phyloP scores from a whole-genome alignment of 2,797 vertebrate species.

The Sphenodon punctatus region DNA sequence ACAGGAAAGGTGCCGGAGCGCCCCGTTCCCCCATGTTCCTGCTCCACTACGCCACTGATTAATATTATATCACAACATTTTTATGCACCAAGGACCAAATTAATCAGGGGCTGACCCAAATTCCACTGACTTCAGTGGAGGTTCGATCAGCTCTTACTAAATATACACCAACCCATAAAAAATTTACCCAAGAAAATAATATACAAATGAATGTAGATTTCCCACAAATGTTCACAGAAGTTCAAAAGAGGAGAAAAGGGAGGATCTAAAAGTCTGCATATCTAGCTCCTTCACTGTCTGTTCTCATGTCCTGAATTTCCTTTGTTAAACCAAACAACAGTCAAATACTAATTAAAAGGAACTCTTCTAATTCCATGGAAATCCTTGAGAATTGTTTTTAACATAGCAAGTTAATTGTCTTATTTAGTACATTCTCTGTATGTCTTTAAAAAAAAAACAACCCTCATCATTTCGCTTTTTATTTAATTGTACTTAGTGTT shows the following conservation, averaged over 20 bases:
- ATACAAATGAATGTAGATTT: neutral
- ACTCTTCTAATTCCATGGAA: neutral
- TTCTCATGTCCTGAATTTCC: neutral
- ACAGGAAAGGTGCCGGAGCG: too few relatives aligned
- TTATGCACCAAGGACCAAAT: too few relatives aligned
- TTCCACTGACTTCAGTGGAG: neutral
- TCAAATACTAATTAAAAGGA: constrained; percentile 15
- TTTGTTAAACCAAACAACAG: constrained; percentile 10
- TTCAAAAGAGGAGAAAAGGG: neutral
- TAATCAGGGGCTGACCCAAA: neutral
- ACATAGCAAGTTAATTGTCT: constrained; percentile 24
- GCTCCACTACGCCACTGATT: too few relatives aligned
- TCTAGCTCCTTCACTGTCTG: neutral
- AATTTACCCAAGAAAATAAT: too few relatives aligned
- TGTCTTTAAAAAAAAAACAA: neutral
- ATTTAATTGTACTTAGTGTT: neutral
- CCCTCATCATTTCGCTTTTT: neutral
- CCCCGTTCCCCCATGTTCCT: too few relatives aligned
- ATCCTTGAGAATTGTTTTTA: constrained; percentile 21
- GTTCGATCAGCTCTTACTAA: neutral
- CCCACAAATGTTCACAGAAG: neutral
- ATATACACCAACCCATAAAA: neutral
- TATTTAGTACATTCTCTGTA: neutral
- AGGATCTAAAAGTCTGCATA: neutral
- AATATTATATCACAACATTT: too few relatives aligned